Conservation (phyloP, 2,113 vertebrate species). For the Onychostoma macrolepis region DNA sequence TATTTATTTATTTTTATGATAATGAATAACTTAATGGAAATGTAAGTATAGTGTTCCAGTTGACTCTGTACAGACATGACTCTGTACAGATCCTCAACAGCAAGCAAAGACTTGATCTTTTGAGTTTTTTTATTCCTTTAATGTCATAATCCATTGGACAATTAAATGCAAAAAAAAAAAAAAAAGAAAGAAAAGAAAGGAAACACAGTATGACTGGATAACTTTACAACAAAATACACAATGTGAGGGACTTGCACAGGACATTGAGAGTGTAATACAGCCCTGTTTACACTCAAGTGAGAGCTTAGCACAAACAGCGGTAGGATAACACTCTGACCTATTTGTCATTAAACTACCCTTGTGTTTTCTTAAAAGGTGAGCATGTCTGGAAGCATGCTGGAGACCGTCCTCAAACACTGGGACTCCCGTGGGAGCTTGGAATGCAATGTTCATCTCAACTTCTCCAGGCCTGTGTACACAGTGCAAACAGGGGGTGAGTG, state of each 20-base stretch:
- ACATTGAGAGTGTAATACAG: not conserved
- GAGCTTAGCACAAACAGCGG: conserved; percentile 31
- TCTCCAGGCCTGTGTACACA: conserved; percentile 73
- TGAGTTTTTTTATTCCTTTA: not conserved
- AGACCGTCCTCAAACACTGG: conserved; percentile 69
- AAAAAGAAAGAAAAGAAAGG: not conserved
- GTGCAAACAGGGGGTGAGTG: conserved; percentile 82
- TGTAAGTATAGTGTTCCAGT: not conserved
- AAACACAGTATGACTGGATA: conserved; percentile 5
- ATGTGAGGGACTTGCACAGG: conserved; percentile 23
- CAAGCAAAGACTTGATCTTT: not conserved
- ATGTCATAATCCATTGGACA: not conserved
- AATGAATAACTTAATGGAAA: not conserved
- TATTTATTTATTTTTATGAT: not conserved
- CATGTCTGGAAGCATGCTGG: conserved; percentile 64
- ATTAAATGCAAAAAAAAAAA: not conserved
- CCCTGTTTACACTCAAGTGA: conserved; percentile 39
- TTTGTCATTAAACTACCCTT: conserved; percentile 37
- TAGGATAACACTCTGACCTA: conserved; percentile 41
- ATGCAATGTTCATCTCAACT: conserved; percentile 62
- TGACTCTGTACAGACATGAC: not conserved
- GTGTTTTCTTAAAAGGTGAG: conserved; percentile 66
- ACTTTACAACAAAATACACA: conserved; percentile 24
- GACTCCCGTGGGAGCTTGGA: conserved; percentile 65
- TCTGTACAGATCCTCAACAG: not conserved